phyloP scores from a whole-genome alignment of 23 tunicate genomes.

The Styela clava region DNA sequence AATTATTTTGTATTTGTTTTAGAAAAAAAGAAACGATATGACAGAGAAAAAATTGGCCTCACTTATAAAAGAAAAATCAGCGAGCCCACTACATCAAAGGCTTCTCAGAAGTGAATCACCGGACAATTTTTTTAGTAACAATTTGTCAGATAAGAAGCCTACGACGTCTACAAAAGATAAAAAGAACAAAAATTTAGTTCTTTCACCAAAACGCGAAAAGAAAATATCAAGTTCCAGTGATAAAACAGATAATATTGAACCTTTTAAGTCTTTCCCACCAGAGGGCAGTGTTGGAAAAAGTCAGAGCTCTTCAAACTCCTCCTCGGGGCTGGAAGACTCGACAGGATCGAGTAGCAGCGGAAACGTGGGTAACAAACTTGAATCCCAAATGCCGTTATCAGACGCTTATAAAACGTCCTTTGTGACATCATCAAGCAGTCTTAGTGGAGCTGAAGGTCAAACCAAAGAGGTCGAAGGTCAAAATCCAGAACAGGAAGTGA shows the following conservation, averaged over 20 bases:
- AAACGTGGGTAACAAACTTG: background rate
- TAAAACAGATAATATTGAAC: background rate
- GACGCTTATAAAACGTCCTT: constrained; percentile 3
- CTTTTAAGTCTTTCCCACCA: constrained; percentile 4
- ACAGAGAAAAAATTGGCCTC: background rate
- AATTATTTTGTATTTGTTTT: no score
- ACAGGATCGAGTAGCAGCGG: background rate
- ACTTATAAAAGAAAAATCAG: background rate
- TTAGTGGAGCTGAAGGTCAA: background rate
- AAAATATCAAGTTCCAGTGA: background rate
- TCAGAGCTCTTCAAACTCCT: background rate
- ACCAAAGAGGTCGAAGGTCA: background rate
- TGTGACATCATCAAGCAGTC: background rate
- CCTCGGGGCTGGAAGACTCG: background rate
- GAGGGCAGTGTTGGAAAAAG: constrained; percentile 2
- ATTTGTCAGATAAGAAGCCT: background rate
- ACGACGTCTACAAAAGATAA: background rate
- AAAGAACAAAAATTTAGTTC: background rate
- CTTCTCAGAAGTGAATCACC: background rate
- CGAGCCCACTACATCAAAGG: background rate
- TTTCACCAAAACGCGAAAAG: background rate
- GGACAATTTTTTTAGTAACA: background rate
- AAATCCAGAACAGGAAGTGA: background rate
- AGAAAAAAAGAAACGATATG: background rate
- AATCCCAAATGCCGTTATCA: background rate